A percentile compares a stretch with the other conserved stretches of the same genome.
phyloP scores from a whole-genome alignment of 64 coral and sea anemone genomes.

The Catalaphyllia jardinei region DNA sequence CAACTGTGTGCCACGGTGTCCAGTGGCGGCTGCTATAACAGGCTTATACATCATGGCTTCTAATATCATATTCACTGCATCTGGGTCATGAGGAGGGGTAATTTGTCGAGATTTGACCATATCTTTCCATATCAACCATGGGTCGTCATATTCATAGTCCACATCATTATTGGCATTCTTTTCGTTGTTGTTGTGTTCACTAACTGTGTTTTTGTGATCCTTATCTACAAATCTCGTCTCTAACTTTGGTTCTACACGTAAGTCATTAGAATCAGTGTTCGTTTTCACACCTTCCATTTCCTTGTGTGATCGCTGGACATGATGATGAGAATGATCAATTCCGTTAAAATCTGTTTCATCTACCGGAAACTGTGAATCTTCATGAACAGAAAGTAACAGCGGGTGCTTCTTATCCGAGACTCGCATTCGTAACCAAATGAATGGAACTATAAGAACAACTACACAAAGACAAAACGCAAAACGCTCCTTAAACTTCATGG shows the following conservation, averaged over 20 bases:
- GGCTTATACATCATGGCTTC: slow-evolving; percentile 86
- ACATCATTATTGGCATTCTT: slow-evolving; percentile 37
- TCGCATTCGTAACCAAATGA: slow-evolving; percentile 67
- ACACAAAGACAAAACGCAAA: slow-evolving; percentile 58
- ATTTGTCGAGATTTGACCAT: slow-evolving; percentile 84
- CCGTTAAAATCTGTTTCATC: slow-evolving; percentile 67
- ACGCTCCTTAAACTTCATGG: slow-evolving; percentile 87
- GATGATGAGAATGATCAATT: slow-evolving; percentile 54
- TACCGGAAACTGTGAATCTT: slow-evolving; percentile 9
- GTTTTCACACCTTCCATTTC: not conserved
- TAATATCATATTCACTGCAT: slow-evolving; percentile 71
- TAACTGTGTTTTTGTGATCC: slow-evolving; percentile 11
- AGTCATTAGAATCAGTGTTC: not conserved
- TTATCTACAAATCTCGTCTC: not conserved
- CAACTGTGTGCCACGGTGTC: slow-evolving; percentile 75
- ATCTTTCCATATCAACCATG: slow-evolving; percentile 75
- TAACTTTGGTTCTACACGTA: not conserved
- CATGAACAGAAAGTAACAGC: not conserved
- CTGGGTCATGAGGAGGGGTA: slow-evolving; percentile 26
- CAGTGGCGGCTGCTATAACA: slow-evolving; percentile 70
- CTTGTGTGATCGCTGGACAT: slow-evolving; percentile 15
- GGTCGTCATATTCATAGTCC: slow-evolving; percentile 78
- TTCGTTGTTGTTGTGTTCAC: not conserved
- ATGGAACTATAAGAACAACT: slow-evolving; percentile 53
- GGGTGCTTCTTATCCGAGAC: slow-evolving; percentile 38